Conservation (phyloP, 2,888 invertebrate species). For the Dermolepida albohirtum region DNA sequence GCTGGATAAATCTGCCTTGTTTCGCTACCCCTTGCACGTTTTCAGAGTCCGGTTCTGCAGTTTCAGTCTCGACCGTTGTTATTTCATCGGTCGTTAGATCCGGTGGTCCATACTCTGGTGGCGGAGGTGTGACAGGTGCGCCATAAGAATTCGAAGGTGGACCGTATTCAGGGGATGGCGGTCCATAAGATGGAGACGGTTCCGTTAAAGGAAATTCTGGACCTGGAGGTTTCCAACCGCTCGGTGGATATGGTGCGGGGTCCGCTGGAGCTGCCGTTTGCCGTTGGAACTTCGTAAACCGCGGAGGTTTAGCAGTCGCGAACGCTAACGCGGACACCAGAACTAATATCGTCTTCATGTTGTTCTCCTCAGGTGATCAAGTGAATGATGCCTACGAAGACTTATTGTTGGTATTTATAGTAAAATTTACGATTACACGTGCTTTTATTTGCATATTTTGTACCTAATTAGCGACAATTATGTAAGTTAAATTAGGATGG, state of each 20-base stretch:
- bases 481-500: constrained; percentile 25
- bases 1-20: neutral
- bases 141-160: constrained; percentile 14
- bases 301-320: constrained; percentile 7
- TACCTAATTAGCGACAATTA: neutral
- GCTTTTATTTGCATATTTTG: constrained; percentile 13
- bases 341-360: constrained; percentile 30
- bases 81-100: constrained; percentile 21
- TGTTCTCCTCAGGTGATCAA: neutral
- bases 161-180: constrained; percentile 10
- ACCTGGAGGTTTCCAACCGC: constrained; percentile 34
- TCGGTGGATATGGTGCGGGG: constrained; percentile 26
- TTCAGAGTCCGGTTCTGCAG: neutral
- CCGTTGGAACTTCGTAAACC: constrained; percentile 11
- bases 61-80: constrained; percentile 2
- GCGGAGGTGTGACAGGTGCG: constrained; percentile 1
- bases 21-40: constrained; percentile 15
- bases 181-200: constrained; percentile 22
- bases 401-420: constrained; percentile 8
- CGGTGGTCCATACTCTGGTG: constrained; percentile 22
- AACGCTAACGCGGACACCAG: constrained; percentile 15
- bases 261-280: constrained; percentile 6
- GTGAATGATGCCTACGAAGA: too few species aligned
- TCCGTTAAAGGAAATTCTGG: constrained; percentile 28
- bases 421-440: constrained; percentile 9